These are phyloP conservation scores for Lasiurus cinereus DNA, from an alignment of 2,113 vertebrate genomes.

Conservation along the genomic window DNA sequence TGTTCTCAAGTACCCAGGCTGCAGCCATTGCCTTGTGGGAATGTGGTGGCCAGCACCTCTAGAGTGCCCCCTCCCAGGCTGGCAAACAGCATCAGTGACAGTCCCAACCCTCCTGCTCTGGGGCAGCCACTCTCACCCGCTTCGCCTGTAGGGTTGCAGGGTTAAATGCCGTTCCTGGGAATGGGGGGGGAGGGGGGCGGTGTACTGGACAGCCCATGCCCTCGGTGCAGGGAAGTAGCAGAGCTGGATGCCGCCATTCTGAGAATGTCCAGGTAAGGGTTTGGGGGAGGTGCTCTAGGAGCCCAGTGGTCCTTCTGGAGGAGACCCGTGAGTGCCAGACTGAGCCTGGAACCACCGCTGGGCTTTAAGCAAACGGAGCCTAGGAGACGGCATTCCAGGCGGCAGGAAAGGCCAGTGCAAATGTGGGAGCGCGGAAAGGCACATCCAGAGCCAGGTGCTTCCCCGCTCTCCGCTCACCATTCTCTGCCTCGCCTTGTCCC, in stretches of 20 bases:
- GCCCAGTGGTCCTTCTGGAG: background rate
- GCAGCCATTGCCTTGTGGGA: slow-evolving; percentile 30
- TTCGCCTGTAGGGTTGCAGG: background rate
- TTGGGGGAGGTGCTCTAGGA: background rate
- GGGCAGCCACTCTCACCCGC: background rate
- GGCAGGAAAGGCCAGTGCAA: background rate
- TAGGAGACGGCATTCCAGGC: background rate
- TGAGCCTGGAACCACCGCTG: background rate
- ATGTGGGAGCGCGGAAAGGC: background rate
- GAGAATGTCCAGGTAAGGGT: background rate
- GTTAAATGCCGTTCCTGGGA: background rate
- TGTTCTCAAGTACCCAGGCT: slow-evolving; percentile 83
- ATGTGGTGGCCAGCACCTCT: slow-evolving; percentile 54
- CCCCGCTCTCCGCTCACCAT: background rate
- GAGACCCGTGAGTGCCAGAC: background rate
- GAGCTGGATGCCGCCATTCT: background rate
- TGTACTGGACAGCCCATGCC: background rate
- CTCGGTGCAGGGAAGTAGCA: background rate
- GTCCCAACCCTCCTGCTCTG: background rate
- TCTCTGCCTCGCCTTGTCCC: background rate
- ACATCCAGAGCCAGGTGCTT: background rate
- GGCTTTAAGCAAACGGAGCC: background rate
- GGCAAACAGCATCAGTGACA: slow-evolving; percentile 45
- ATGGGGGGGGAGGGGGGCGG: background rate
- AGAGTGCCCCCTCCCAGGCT: slow-evolving; percentile 70